Evolutionary conservation across 2,888 invertebrate genomes (phyloP), one percentile per base, ranked within the genome.

Genomic region (Aelia acuminata): DNA sequence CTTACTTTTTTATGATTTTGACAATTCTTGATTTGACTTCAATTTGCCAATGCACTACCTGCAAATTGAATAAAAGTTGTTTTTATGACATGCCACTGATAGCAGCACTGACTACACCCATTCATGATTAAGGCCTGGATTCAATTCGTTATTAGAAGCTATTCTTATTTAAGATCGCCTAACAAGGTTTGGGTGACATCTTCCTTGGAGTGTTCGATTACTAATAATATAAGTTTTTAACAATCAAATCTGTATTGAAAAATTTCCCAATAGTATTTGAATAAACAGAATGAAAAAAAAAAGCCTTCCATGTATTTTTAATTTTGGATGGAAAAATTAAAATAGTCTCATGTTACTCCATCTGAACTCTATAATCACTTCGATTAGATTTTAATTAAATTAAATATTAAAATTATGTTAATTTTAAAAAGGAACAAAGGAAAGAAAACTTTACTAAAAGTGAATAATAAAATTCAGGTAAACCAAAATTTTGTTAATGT

Each of bases 61-160:
- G 80, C 43, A 5, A 80, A 80, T 80, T 80, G 80, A 47, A 47
- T 47, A 80, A 80, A n/a, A n/a, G 39, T 22, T 47, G 80, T 43
- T 80, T 80, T 43, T 22, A 80, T n/a, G 43, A 80, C 43, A 4
- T 80, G 43, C 80, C 80, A 47, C 80, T 70, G 43, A 80, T 5
- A 80, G 80, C 80, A 80, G 80, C 80, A 80, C 80, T n/a, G 63
- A 70, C 63, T 70, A 70, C 63, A 35, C 20, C 63, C 63, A 70
- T 70, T 70, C 63, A 35, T 70, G 63, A 70, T 35, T 70, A 10
- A 70, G 63, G 35, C 18, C 63, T 70, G 20, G 63, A 35, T 35
- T 70, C 63, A 5, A 35, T 70, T 70, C 63, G 63, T 70, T 70
- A 35, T 70, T 70, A 18, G 35, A 15, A 35, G 63, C 63, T 70